Percentiles rank a stretch among this genome's conserved stretches.
phyloP scores from a whole-genome alignment of 2,888 invertebrate species.

The Erynnis tages region DNA sequence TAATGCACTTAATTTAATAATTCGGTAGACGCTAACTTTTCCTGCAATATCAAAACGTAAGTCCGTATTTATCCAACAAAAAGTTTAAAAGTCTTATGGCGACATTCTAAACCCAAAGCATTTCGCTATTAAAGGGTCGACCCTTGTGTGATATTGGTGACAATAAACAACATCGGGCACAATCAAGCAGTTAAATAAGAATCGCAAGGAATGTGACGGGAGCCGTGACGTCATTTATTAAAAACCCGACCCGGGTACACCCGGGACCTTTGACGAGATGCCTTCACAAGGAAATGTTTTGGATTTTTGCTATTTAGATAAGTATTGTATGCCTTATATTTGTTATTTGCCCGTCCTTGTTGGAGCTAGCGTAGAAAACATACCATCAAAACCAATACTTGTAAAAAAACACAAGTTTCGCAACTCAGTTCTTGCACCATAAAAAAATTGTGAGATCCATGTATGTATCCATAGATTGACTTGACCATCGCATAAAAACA shows the following conservation, averaged over 20 bases:
- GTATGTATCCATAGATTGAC: no score
- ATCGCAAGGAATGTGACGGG: slow-evolving; percentile 59
- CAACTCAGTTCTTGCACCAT: no score
- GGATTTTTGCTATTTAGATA: no score
- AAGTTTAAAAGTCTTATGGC: background rate
- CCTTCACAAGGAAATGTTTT: slow-evolving; percentile 22
- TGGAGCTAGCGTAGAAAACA: no score
- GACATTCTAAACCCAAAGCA: background rate
- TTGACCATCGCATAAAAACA: no score
- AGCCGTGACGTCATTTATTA: slow-evolving; percentile 66
- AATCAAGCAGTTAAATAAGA: slow-evolving; percentile 76
- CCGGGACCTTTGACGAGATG: slow-evolving; percentile 11
- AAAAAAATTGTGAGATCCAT: no score
- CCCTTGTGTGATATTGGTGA: slow-evolving; percentile 60
- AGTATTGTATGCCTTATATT: no score
- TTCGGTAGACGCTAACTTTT: no score
- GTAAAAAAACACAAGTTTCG: no score
- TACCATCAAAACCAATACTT: no score
- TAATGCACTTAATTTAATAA: no score
- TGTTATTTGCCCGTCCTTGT: no score
- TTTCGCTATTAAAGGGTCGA: slow-evolving; percentile 27
- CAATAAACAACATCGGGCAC: slow-evolving; percentile 71
- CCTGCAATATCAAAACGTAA: background rate
- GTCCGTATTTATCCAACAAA: background rate
- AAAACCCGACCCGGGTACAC: slow-evolving; percentile 41